phyloP scores from a whole-genome alignment of 2,113 vertebrate species.

The Heptranchias perlo region DNA sequence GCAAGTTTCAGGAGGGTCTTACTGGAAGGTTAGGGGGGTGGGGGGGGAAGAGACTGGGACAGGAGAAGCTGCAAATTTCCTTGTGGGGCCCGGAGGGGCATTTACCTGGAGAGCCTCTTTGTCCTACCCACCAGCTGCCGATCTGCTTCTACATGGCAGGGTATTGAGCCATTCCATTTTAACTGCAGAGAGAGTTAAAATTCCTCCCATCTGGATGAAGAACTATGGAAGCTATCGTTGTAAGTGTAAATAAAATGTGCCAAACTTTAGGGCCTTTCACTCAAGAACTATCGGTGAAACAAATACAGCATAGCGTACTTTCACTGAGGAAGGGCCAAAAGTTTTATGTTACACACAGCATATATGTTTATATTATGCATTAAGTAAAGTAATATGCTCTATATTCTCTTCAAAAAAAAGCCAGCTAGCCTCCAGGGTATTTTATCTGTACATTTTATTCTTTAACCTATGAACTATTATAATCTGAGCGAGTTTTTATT shows the following conservation, averaged over 20 bases:
- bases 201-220: too few species aligned
- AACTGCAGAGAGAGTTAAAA: too few species aligned
- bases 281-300: not conserved
- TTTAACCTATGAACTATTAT: not conserved
- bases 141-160: too few species aligned
- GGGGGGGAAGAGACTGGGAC: not conserved
- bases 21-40: too few species aligned
- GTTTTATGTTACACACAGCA: not conserved
- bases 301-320: not conserved
- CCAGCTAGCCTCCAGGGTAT: not conserved
- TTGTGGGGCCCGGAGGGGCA: not conserved
- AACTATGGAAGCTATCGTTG: too few species aligned
- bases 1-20: not conserved
- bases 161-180: too few species aligned
- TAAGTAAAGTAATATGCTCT: not conserved
- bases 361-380: not conserved
- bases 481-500: not conserved
- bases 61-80: not conserved
- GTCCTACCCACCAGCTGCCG: too few species aligned
- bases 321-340: not conserved
- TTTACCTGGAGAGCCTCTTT: too few species aligned
- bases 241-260: not conserved
- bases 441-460: not conserved
- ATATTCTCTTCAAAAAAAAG: not conserved
- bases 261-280: not conserved